phyloP scores from a whole-genome alignment of 2,113 vertebrate genomes.

The Willisornis vidua region DNA sequence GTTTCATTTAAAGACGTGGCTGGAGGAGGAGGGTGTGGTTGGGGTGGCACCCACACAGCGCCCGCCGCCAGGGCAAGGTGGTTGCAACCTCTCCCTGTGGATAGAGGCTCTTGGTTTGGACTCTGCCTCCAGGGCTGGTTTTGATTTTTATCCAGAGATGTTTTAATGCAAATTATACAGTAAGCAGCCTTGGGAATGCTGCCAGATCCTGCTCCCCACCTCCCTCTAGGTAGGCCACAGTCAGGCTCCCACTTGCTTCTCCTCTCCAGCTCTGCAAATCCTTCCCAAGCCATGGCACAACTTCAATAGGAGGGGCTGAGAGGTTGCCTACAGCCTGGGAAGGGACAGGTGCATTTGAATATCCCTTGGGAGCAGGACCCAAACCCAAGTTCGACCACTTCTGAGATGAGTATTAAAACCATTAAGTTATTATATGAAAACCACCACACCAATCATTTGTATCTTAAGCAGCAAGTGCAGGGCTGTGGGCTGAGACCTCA shows the following conservation, averaged over 20 bases:
- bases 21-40: conserved; percentile 29
- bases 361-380: conserved; percentile 42
- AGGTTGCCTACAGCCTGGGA: conserved; percentile 67
- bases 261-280: neutral
- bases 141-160: conserved; percentile 42
- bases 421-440: conserved; percentile 26
- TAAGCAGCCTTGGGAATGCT: neutral
- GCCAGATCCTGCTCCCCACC: conserved; percentile 42
- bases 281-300: neutral
- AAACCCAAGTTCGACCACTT: conserved; percentile 47
- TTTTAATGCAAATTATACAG: conserved; percentile 1
- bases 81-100: neutral
- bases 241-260: conserved; percentile 66
- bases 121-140: conserved; percentile 22
- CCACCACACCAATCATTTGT: conserved; percentile 48
- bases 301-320: conserved; percentile 44
- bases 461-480: conserved; percentile 13
- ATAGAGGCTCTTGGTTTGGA: neutral
- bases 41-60: neutral
- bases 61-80: neutral
- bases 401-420: conserved; percentile 22
- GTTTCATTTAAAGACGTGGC: conserved; percentile 9
- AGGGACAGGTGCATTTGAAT: conserved; percentile 65
- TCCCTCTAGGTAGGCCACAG: neutral
- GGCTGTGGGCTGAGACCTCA: neutral